Evolutionary conservation across 2,888 invertebrate species (phyloP), one percentile per base, ranked within the genome.

Genomic region (Heliconius hortense): DNA sequence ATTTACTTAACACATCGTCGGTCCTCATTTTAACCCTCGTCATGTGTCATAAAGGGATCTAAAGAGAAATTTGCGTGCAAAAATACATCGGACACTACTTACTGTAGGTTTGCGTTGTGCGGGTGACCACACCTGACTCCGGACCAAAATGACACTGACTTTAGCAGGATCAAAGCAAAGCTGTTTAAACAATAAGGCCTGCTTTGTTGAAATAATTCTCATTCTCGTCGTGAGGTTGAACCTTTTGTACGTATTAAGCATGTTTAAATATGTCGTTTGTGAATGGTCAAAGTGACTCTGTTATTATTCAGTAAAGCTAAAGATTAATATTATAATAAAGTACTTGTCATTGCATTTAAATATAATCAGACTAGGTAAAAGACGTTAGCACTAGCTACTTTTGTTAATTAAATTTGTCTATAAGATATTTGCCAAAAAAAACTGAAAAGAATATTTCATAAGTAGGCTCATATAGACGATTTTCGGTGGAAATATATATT

Each of bases 11-110:
- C 85, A 84, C 82, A 84, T 86, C 84, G 72, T 74, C 83, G 81
- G 82, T 88, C 88, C 85, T 86, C 85, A 86, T 90, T 87, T 87
- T 84, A 84, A 89, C 90, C 90, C 90, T 90, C 84, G 86, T 91
- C 90, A 89, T 82, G 79, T 80, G 79, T 82, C 84, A 86, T 83
- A 85, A 87, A 86, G 85, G 84, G 84, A 82, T 84, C 83, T 83
- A 84, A 85, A 87, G 77, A 80, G 79, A 82, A 78, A 79, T 78
- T 75, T 77, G 75, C 76, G 74, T 74, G 79, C 77, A 71, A 74
- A 79, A 79, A 80, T 79, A 79, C 79, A 77, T 79, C 74, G 76
- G 72, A 66, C 74, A 78, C 66, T 74, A 76, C 75, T 75, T 69
- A 69, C 56, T 69, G 69, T 56, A 73, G 70, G 76, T 72, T 11